Evolutionary conservation across 2,113 vertebrate genomes (phyloP).

Genomic region (Caranx ignobilis): DNA sequence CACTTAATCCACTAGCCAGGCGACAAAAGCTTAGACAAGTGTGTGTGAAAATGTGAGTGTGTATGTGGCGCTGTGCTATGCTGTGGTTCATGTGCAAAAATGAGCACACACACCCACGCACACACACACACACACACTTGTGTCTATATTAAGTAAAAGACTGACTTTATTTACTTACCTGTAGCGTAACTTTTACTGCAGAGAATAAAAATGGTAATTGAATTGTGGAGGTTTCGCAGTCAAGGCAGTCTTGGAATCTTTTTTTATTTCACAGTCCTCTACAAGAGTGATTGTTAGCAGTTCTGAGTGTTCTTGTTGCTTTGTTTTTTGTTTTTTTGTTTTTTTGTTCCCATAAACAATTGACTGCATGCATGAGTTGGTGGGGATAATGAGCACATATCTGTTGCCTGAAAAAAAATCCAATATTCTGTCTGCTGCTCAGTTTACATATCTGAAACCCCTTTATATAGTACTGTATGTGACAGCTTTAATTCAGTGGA

Average conservation of each 20-base stretch:
- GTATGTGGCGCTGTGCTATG: not conserved
- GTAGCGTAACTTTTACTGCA: not conserved
- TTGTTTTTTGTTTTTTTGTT: no score
- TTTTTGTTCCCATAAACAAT: conserved; percentile 10
- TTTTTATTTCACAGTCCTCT: not conserved
- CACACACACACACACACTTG: no score
- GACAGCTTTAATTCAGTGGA: not conserved
- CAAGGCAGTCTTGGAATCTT: not conserved
- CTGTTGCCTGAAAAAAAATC: not conserved
- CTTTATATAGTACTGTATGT: not conserved
- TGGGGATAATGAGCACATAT: not conserved
- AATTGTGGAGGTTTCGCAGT: not conserved
- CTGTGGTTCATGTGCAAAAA: conserved; percentile 5
- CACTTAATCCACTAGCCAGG: conserved; percentile 61
- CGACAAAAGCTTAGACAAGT: conserved; percentile 45
- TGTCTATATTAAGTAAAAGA: not conserved
- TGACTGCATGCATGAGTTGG: not conserved
- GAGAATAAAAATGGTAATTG: not conserved
- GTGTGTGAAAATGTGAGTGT: conserved; percentile 7
- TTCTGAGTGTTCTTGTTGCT: not conserved
- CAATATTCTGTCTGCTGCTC: not conserved
- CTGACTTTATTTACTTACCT: not conserved
- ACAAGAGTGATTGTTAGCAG: conserved; percentile 15
- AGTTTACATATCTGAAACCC: not conserved
- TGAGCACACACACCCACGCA: not conserved